Base-by-base conservation (phyloP, 1,140 invertebrate genomes). In the Pogonomyrmex californicus region DNA sequence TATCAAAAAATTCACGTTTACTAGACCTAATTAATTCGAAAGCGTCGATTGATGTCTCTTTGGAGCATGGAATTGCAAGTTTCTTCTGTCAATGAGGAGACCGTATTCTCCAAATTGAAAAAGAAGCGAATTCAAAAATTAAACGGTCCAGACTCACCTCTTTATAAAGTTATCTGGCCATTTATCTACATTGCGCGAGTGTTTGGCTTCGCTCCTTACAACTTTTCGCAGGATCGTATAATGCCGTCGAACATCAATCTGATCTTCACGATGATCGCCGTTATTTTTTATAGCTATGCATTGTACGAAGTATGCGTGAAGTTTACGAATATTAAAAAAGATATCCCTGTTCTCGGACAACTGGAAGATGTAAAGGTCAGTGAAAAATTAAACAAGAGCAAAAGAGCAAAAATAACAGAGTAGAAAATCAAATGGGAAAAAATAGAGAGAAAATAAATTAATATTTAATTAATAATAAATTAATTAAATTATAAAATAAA, bases 201-300 rank as follows among this genome's bases (percentile, higher is more conserved):
- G 7, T 93, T 95, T 62, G 95, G 95, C 23, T 87, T 94, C 4
- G 92, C 93, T 14, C 95, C 95, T 14, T 95, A 95, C 81, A 75
- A 89, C 23, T 93, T 93, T 56, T 66, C 62, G 6, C 88, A 90
- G 30, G 88, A 94, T 36, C 68, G 89, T 1, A 85, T 94, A 4
- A 87, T 89, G 0, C 91, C 93, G 0, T 95, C 93, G 0, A 91
- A 86, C 4, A 0, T 66, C 1, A 89, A 86, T 70, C 23, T 92
- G 2, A 70, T 88, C 2, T 93, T 92, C 33, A 77, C 90, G 0
- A 14, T 88, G 4, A 6, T 82, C 6, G 88, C 9, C 0, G 7
- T 71, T 0, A 1, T 0, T 4, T 9, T 92, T 30, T 93, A 92
- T 51, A 87, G 75, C 0, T 90, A 85, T 33, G 73, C 88, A 7